These are phyloP conservation scores for Dorcus parallelipipedus DNA, from an alignment of 2,888 invertebrate species.

Conservation along the genomic window DNA sequence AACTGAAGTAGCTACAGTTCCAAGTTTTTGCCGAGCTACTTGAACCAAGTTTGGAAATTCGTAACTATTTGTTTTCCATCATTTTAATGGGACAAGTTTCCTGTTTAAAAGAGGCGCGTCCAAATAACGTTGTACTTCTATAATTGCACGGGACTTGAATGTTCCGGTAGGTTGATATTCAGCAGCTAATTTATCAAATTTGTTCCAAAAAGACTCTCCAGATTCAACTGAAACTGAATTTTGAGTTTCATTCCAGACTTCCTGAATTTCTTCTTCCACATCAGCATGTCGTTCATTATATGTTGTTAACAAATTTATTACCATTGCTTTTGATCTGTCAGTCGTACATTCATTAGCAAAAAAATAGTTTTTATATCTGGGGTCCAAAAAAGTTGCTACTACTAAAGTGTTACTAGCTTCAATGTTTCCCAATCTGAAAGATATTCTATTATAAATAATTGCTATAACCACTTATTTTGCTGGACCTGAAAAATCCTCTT, in stretches of 20 bases:
- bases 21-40: conserved; percentile 16
- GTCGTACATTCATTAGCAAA: conserved; percentile 1
- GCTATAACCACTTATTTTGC: too few relatives aligned
- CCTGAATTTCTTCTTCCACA: too few relatives aligned
- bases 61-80: conserved; percentile 6
- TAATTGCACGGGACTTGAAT: conserved; percentile 10
- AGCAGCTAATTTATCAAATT: conserved; percentile 1
- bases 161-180: background rate
- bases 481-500: too few relatives aligned
- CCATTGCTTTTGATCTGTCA: background rate
- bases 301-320: background rate
- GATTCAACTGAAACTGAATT: background rate
- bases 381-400: conserved; percentile 24
- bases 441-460: conserved; percentile 2
- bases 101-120: conserved; percentile 10
- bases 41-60: conserved; percentile 8
- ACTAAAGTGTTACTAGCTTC: conserved; percentile 20
- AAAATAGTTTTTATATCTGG: conserved; percentile 17
- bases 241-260: too few relatives aligned
- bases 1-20: conserved; percentile 18
- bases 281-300: background rate
- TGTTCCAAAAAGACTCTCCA: conserved; percentile 1
- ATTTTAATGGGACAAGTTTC: conserved; percentile 11
- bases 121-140: conserved; percentile 16
- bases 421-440: conserved; percentile 18